Percentiles rank a stretch among this genome's conserved stretches.
phyloP scores from a whole-genome alignment of 2,888 invertebrate species.

The Euspilapteryx auroguttella region DNA sequence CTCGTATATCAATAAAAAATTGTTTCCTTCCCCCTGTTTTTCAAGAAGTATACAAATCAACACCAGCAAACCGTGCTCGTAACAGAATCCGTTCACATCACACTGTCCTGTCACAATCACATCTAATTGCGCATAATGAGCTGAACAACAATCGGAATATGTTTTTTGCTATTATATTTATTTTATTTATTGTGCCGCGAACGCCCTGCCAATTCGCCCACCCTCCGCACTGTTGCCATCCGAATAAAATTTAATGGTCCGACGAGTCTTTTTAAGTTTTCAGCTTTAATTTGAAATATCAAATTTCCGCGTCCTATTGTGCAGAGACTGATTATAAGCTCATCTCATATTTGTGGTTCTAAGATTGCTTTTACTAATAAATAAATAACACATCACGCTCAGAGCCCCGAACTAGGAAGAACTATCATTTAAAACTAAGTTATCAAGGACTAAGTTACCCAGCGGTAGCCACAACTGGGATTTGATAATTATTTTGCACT shows the following conservation, averaged over 20 bases:
- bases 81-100: conserved; percentile 54
- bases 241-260: conserved; percentile 55
- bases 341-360: not conserved
- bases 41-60: too few species aligned
- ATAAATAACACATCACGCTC: too few species aligned
- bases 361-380: too few species aligned
- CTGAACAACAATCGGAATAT: conserved; percentile 46
- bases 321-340: conserved; percentile 2
- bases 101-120: conserved; percentile 46
- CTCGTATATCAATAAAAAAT: too few species aligned
- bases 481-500: too few species aligned
- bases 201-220: conserved; percentile 34
- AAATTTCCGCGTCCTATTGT: conserved; percentile 42
- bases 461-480: too few species aligned
- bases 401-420: too few species aligned
- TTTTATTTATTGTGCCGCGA: conserved; percentile 34
- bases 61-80: too few species aligned
- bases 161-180: conserved; percentile 56
- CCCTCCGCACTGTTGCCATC: conserved; percentile 35
- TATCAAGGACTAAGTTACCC: too few species aligned
- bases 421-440: too few species aligned
- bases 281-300: conserved; percentile 26
- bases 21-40: too few species aligned
- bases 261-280: conserved; percentile 27
- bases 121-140: conserved; percentile 62